Percentiles rank a stretch among this genome's conserved stretches.
phyloP scores from a whole-genome alignment of 2,113 vertebrate genomes.

The Indicator indicator region DNA sequence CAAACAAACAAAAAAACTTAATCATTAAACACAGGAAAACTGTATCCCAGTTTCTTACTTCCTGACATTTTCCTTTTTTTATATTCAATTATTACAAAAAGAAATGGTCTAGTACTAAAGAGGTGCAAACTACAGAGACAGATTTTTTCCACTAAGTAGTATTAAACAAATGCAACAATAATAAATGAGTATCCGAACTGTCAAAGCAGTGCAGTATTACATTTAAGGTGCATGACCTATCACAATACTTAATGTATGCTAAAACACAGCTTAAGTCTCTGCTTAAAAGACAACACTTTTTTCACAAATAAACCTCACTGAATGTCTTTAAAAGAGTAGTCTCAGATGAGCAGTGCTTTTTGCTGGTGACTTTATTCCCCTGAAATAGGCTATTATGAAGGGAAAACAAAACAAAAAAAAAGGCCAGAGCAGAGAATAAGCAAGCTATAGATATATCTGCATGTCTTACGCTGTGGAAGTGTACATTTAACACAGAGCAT shows the following conservation, averaged over 20 bases:
- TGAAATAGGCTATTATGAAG: slow-evolving; percentile 11
- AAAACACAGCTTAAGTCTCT: background rate
- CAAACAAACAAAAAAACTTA: background rate
- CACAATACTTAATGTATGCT: background rate
- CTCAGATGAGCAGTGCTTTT: background rate
- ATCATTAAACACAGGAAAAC: background rate
- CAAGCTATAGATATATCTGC: slow-evolving; percentile 21
- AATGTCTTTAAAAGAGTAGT: background rate
- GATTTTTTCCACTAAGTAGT: background rate
- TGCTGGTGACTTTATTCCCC: slow-evolving; percentile 5
- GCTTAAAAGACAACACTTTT: background rate
- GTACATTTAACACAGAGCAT: background rate
- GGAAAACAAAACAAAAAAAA: background rate
- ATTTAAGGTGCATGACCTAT: background rate
- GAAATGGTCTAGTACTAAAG: background rate
- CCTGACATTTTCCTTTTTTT: background rate
- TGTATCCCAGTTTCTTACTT: background rate
- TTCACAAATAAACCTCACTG: background rate
- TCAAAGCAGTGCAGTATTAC: background rate
- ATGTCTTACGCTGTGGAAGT: background rate
- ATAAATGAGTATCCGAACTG: background rate
- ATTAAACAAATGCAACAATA: background rate
- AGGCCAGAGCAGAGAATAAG: background rate
- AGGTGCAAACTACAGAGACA: background rate
- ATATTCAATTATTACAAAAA: background rate